Base-by-base conservation (phyloP, 2,797 vertebrate genomes). In the Rhynchotus rufescens region DNA sequence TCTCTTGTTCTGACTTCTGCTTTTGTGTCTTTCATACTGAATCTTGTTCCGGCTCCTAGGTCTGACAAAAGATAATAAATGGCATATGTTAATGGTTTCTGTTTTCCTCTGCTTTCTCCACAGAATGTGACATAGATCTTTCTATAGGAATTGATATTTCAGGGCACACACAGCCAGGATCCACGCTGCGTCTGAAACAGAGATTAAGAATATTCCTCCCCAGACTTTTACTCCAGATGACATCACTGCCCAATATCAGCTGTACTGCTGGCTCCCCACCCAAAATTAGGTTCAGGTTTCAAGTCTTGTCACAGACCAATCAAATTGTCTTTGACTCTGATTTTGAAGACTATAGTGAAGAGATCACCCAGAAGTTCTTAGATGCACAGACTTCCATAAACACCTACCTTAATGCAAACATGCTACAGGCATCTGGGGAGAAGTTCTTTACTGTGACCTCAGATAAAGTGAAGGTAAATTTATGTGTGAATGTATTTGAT, bases 111-210 rank as follows among this genome's bases (percentile, higher is more conserved):
- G n/a, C 14, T 8, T 15, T 54, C 42, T 94, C 93, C 82, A 42
- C 90, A 99, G 98, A 30, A 45, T 99, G 99, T 75, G 68, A 28
- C 42, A 79, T 99, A 25, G 98, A 98, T 80, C 96, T 99, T 86
- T 98, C 97, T 62, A 71, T 99, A 80, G 98, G 98, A 61, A 97
- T 99, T 36, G 98, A 99, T 88, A 97, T 98, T 85, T 98, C 99
- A 5, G 89, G 36, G 15, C 88, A 9, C 15, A 23, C 8, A 7
- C 81, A 52, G 11, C 81, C 67, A 23, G 82, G 80, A 30, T 66
- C 59, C 20, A 89, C 98, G 42, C 56, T 96, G 86, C 96, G 82
- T 17, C 81, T 97, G 57, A 98, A 98, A 75, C 78, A 80, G 86
- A 98, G 95, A 69, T 96, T 99, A 28, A 90, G 92, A 90, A 28